Evolutionary conservation across 2,888 invertebrate genomes (phyloP).

Genomic region (Cosmorhoe ocellata): DNA sequence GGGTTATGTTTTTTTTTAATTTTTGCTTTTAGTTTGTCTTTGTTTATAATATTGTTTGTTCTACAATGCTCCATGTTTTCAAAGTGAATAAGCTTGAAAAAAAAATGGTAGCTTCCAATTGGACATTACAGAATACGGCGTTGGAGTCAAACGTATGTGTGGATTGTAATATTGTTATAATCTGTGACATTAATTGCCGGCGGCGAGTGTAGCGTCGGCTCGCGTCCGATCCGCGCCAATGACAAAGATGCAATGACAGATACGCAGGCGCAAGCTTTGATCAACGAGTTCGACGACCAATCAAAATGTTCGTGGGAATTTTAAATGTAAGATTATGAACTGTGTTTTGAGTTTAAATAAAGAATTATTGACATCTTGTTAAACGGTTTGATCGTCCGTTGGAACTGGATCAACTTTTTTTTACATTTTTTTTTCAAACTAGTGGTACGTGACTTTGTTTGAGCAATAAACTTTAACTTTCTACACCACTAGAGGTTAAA

Average conservation of each 20-base stretch:
- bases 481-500: too few species aligned
- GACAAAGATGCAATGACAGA: conserved; percentile 74
- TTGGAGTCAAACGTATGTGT: neutral
- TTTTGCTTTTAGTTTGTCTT: too few species aligned
- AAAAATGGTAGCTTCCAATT: too few species aligned
- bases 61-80: too few species aligned
- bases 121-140: too few species aligned
- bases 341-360: conserved; percentile 9
- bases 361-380: neutral
- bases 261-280: conserved; percentile 71
- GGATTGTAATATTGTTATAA: neutral
- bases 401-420: too few species aligned
- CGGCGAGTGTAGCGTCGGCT: conserved; percentile 62
- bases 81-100: too few species aligned
- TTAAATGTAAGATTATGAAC: conserved; percentile 6
- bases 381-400: neutral
- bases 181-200: conserved; percentile 70
- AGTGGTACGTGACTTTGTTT: too few species aligned
- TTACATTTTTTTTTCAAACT: too few species aligned
- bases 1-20: too few species aligned
- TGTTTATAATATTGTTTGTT: too few species aligned
- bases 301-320: conserved; percentile 65
- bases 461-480: too few species aligned
- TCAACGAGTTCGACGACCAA: conserved; percentile 72
- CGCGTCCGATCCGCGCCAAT: conserved; percentile 65